Evolutionary conservation across 2,113 vertebrate genomes (phyloP).

Genomic region (Acrocephalus kingi): DNA sequence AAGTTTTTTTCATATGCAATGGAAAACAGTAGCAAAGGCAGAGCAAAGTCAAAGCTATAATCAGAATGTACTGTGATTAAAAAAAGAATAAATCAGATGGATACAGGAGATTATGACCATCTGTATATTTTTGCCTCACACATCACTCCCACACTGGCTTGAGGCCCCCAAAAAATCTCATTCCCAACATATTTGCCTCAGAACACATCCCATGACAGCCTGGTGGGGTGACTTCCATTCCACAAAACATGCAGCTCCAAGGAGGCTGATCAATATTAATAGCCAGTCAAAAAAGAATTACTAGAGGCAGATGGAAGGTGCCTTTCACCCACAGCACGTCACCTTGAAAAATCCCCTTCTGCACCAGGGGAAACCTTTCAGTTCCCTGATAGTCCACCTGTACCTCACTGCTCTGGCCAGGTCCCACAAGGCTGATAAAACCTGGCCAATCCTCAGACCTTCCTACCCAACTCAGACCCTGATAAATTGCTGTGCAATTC

Average conservation of each 20-base stretch:
- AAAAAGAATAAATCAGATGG: conserved; percentile 53
- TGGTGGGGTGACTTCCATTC: neutral
- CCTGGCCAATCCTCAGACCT: neutral
- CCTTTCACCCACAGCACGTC: neutral
- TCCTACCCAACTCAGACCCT: neutral
- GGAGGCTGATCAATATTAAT: neutral
- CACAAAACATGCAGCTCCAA: neutral
- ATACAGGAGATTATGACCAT: conserved; percentile 48
- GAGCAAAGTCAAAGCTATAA: conserved; percentile 82
- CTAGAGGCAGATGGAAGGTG: neutral
- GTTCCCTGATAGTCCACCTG: fast-evolving
- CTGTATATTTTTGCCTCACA: conserved; percentile 19
- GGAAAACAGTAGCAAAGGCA: conserved; percentile 51
- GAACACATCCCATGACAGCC: neutral
- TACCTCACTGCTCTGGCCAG: neutral
- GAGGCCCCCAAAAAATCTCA: neutral
- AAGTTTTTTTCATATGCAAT: conserved; percentile 40
- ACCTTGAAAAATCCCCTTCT: neutral
- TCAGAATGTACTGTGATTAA: conserved; percentile 51
- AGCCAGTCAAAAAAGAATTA: neutral
- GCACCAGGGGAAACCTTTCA: neutral
- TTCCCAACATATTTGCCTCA: neutral
- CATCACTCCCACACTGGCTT: neutral
- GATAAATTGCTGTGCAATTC: neutral
- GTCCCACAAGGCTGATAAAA: fast-evolving